Base-by-base conservation (phyloP, 2,888 invertebrate species). In the Coremacera marginata region DNA sequence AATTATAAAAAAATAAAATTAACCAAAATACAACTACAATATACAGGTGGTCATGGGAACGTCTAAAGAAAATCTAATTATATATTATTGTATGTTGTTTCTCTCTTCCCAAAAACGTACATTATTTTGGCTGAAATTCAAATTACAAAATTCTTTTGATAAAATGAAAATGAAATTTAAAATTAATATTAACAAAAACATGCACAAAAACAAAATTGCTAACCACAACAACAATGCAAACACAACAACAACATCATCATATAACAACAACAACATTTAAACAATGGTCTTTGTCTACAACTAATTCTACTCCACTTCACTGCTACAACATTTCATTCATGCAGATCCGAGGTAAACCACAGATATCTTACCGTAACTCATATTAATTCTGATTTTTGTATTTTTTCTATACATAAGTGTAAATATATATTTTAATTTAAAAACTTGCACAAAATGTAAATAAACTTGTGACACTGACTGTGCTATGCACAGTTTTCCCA, bases 1-100 rank as follows among this genome's bases (percentile, higher is more conserved):
- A 72, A 75, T 27, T 25, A 11, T 57, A 65, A 67, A 44, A 55
- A 76, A 76, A 78, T 25, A 62, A 77, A 60, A 77, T 72, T 57
- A 76, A 49, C 65, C 67, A 76, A 78, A 77, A 31, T 67, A 81
- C 81, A 81, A 70, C 65, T 63, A 34, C 60, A 63, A 79, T 81
- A 83, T 82, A 75, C 85, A 88, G 87, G 84, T 89, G 88, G 88
- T 87, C 87, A 83, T 89, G 89, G 88, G 86, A 89, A 84, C 87
- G 86, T 82, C 87, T 89, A 83, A 89, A 89, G 84, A 85, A 88
- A 88, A 88, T 88, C 88, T 89, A 89, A 90, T 89, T 86, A 82
- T 84, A 82, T 73, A 80, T 83, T 83, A 83, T 78, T 85, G 81
- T 85, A 83, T 84, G 81, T 84, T 82, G 80, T 83, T 80, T 85